phyloP scores from a whole-genome alignment of 2,797 vertebrate genomes.

The Gymnodraco acuticeps region DNA sequence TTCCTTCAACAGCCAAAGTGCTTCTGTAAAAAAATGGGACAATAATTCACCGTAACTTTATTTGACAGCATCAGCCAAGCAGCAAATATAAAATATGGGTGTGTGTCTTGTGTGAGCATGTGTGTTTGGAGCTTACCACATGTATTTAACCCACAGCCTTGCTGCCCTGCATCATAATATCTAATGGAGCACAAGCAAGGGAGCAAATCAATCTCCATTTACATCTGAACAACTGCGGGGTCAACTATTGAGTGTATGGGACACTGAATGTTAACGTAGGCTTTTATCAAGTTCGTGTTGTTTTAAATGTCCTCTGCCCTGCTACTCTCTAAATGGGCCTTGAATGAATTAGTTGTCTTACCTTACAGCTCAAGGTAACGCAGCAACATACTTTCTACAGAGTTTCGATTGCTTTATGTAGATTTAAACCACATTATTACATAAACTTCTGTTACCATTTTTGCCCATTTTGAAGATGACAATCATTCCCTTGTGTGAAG shows the following conservation, averaged over 20 bases:
- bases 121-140: neutral
- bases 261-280: slow-evolving; percentile 15
- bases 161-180: slow-evolving; percentile 3
- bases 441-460: no score
- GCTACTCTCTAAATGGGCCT: neutral
- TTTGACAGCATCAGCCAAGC: neutral
- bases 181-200: slow-evolving; percentile 23
- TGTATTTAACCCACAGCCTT: slow-evolving; percentile 13
- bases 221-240: slow-evolving; percentile 10
- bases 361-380: no score
- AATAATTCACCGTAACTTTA: neutral
- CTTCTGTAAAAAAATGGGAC: neutral
- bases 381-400: no score
- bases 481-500: no score
- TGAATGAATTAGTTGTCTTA: no score
- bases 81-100: neutral
- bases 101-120: neutral
- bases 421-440: no score
- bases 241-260: slow-evolving; percentile 17
- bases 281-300: neutral
- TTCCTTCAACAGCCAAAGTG: neutral
- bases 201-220: slow-evolving; percentile 39
- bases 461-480: no score
- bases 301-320: slow-evolving; percentile 10
- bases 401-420: no score